Percentiles rank a stretch among this genome's conserved stretches.
Conservation (phyloP, 2,888 invertebrate genomes). For the Labia minor region DNA sequence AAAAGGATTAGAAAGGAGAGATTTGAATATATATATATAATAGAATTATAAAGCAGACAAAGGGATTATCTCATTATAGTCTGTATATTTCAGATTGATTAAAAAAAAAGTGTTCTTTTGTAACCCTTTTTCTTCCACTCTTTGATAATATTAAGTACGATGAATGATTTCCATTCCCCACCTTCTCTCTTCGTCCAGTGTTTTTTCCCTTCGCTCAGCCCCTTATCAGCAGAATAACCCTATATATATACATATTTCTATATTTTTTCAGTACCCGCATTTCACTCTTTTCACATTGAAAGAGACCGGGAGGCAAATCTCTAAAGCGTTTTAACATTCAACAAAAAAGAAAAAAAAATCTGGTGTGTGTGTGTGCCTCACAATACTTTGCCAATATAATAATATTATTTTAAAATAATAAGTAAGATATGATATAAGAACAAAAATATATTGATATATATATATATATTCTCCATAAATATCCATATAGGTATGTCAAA, state of each 20-base stretch:
- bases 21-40: not conserved
- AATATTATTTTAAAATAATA: too few relatives aligned
- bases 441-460: too few relatives aligned
- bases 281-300: not conserved
- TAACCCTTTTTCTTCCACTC: constrained; percentile 5
- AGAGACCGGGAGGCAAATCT: too few relatives aligned
- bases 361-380: too few relatives aligned
- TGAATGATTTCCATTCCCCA: not conserved
- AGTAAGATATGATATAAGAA: too few relatives aligned
- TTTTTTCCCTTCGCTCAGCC: not conserved
- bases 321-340: too few relatives aligned
- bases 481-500: too few relatives aligned
- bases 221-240: too few relatives aligned
- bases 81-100: constrained; percentile 13
- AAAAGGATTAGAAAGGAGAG: not conserved
- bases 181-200: not conserved
- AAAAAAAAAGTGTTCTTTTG: constrained; percentile 3
- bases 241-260: not conserved
- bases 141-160: constrained; percentile 8
- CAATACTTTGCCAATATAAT: too few relatives aligned
- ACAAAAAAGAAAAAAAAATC: too few relatives aligned
- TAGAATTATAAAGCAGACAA: constrained; percentile 1
- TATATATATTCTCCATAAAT: too few relatives aligned
- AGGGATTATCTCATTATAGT: constrained; percentile 7
- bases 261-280: not conserved